These are phyloP conservation scores for Synergus itoensis DNA, from an alignment of 2,888 invertebrate genomes.

Conservation along the genomic window DNA sequence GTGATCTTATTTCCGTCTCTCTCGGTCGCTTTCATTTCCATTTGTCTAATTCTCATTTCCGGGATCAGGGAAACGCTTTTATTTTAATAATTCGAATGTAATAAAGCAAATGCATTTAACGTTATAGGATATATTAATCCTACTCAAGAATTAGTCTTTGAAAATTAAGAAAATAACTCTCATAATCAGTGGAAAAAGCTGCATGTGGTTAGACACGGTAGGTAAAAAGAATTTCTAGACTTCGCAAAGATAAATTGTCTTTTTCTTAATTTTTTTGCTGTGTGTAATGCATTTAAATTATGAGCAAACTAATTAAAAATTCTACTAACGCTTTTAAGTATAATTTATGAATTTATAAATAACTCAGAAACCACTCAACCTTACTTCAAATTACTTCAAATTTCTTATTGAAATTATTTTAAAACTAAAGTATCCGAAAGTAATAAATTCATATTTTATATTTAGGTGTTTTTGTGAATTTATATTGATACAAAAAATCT, in stretches of 20 bases:
- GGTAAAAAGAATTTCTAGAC: background rate
- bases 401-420: background rate
- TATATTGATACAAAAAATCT: background rate
- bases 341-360: background rate
- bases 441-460: background rate
- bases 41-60: slow-evolving; percentile 40
- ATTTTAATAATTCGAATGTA: slow-evolving; percentile 4
- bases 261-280: too few relatives aligned
- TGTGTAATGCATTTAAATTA: background rate
- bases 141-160: background rate
- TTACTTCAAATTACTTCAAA: background rate
- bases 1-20: slow-evolving; percentile 41
- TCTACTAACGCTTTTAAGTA: background rate
- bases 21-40: slow-evolving; percentile 39
- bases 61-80: background rate
- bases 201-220: background rate
- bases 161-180: background rate
- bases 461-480: background rate
- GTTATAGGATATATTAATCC: background rate
- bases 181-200: background rate
- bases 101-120: slow-evolving; percentile 11
- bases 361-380: background rate
- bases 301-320: background rate
- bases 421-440: background rate
- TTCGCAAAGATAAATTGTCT: background rate